These are phyloP conservation scores for Caenorhabditis latens DNA, from an alignment of 1,140 invertebrate species.

Conservation along the genomic window DNA sequence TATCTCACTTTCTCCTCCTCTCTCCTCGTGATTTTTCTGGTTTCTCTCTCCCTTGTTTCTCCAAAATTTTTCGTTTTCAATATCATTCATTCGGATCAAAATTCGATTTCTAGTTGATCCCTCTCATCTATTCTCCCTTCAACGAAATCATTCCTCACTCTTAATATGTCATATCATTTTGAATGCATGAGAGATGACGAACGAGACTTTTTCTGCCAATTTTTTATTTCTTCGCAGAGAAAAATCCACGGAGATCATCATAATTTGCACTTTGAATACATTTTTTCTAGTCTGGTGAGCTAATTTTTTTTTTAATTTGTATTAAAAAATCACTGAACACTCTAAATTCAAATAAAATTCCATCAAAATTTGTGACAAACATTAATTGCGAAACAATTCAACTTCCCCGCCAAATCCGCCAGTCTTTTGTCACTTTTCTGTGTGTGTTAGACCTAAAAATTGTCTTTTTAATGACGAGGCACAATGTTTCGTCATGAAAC, in stretches of 20 bases:
- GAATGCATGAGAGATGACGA: constrained; percentile 10
- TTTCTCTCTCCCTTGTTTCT: neutral
- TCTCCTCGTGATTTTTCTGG: constrained; percentile 9
- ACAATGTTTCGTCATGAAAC: too few species aligned
- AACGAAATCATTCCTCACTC: neutral
- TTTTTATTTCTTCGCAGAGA: neutral
- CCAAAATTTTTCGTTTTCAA: neutral
- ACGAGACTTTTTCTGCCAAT: neutral
- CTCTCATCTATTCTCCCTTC: neutral
- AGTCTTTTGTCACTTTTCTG: too few species aligned
- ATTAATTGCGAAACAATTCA: too few species aligned
- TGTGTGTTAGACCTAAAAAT: too few species aligned
- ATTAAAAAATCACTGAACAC: too few species aligned
- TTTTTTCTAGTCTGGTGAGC: neutral
- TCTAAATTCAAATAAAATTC: too few species aligned
- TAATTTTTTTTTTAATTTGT: too few species aligned
- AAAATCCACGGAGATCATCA: too few species aligned
- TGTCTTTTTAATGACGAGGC: too few species aligned
- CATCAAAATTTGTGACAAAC: too few species aligned
- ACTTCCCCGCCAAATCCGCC: too few species aligned
- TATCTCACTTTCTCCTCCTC: too few species aligned
- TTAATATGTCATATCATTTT: neutral
- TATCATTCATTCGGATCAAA: neutral
- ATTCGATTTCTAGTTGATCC: neutral
- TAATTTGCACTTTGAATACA: neutral